phyloP scores from a whole-genome alignment of 2,113 vertebrate genomes.

The pig (Sus scrofa) region T2T-Sscrofa CM000830.6:89098501-89099000 shows the following conservation, averaged over 20 bases:
- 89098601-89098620: neutral
- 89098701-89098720: neutral
- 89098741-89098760: neutral
- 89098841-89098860: neutral
- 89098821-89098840: neutral
- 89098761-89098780: slow-evolving; percentile 8
- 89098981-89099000: neutral
- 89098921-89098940: neutral
- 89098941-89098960: slow-evolving; percentile 18
- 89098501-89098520: too few relatives aligned
- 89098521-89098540: too few relatives aligned
- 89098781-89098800: slow-evolving; percentile 30
- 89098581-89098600: neutral
- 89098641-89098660: neutral
- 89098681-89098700: neutral
- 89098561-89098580: neutral
- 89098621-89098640: neutral
- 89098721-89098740: neutral
- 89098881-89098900: neutral
- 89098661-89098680: neutral
- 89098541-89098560: too few relatives aligned
- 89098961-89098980: neutral
- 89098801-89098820: neutral
- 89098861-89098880: slow-evolving; percentile 15
- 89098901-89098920: slow-evolving; percentile 7